A percentile compares a stretch with the other conserved stretches of the same genome.
Evolutionary conservation across 2,888 invertebrate genomes (phyloP).

Genomic region (Cremastinae sp.): DNA sequence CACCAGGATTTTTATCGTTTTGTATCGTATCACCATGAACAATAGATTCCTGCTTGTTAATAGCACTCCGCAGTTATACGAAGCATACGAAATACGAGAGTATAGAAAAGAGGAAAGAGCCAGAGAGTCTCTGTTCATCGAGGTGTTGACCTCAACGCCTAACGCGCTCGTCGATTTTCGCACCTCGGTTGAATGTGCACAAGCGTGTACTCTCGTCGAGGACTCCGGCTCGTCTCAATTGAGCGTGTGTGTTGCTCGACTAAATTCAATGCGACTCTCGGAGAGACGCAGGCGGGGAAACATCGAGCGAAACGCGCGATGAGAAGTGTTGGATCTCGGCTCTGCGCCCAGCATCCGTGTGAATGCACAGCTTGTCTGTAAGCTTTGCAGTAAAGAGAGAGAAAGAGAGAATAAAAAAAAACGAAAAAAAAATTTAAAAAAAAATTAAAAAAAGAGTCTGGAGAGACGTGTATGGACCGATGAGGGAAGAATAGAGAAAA

Average conservation of each 20-base stretch:
- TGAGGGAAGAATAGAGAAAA: not conserved
- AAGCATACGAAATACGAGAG: conserved; percentile 39
- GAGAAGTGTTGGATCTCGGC: conserved; percentile 59
- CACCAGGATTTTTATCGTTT: not conserved
- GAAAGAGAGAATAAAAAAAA: conserved; percentile 35
- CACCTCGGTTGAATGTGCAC: conserved; percentile 14
- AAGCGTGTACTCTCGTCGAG: conserved; percentile 8
- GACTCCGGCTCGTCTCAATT: conserved; percentile 40
- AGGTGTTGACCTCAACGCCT: conserved; percentile 52
- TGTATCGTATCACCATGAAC: no score
- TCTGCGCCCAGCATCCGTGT: conserved; percentile 74
- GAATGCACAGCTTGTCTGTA: conserved; percentile 67
- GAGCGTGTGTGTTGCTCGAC: conserved; percentile 20
- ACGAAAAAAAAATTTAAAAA: not conserved
- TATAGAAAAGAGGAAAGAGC: conserved; percentile 1
- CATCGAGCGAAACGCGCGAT: conserved; percentile 21
- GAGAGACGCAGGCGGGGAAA: conserved; percentile 11
- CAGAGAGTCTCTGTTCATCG: no score
- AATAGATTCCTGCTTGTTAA: conserved; percentile 13
- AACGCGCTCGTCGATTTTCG: conserved; percentile 24
- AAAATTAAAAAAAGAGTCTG: not conserved
- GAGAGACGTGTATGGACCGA: conserved; percentile 11
- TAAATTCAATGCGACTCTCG: conserved; percentile 47
- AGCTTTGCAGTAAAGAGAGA: conserved; percentile 49
- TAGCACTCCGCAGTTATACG: conserved; percentile 29